Evolutionary conservation across 2,888 invertebrate species (phyloP).

Genomic region (Sthenelais limicola): DNA sequence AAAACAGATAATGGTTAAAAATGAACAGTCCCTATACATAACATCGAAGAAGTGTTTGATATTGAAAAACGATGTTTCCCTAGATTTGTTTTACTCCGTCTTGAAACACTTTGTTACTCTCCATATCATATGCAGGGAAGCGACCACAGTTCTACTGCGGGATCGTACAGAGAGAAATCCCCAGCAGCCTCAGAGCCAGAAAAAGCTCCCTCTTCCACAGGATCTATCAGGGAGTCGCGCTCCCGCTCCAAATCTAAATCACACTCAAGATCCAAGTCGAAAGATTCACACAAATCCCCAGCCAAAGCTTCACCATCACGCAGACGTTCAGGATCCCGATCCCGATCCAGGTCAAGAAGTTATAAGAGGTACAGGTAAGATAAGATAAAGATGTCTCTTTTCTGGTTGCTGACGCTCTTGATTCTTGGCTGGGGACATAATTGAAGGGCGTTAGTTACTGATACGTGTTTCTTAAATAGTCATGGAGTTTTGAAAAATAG

Average conservation of each 20-base stretch:
- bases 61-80: too few species aligned
- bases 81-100: too few species aligned
- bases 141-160: slow-evolving; percentile 16
- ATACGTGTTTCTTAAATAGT: too few species aligned
- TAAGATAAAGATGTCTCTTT: too few species aligned
- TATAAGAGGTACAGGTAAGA: slow-evolving; percentile 20
- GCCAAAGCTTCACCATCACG: slow-evolving; percentile 2
- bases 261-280: slow-evolving; percentile 20
- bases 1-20: too few species aligned
- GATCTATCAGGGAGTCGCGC: slow-evolving; percentile 27
- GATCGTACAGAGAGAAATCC: slow-evolving; percentile 18
- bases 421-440: too few species aligned
- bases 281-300: slow-evolving; percentile 8
- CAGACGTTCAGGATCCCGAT: background rate
- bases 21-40: too few species aligned
- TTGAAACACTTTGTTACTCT: too few species aligned
- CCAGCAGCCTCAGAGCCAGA: slow-evolving; percentile 7
- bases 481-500: too few species aligned
- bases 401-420: too few species aligned
- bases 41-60: too few species aligned
- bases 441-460: too few species aligned
- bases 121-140: slow-evolving; percentile 6
- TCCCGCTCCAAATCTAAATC: slow-evolving; percentile 33
- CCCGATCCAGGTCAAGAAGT: slow-evolving; percentile 25
- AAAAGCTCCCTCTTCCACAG: slow-evolving; percentile 31